Conservation (phyloP, 2,888 invertebrate species). For the Eilema griseolum region DNA sequence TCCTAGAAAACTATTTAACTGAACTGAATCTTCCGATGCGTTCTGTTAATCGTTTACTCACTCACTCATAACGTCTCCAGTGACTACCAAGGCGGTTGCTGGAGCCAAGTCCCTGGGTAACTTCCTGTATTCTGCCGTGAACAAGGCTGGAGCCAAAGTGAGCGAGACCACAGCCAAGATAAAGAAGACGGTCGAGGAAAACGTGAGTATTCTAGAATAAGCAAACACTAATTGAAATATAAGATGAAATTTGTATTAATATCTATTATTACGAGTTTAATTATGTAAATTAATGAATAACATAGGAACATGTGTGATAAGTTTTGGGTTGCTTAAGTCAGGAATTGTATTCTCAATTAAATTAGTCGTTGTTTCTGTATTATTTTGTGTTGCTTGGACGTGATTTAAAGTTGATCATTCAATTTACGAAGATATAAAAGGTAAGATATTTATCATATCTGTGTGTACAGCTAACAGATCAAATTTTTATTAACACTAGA, state of each 20-base stretch:
- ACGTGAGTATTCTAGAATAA: conserved; percentile 89
- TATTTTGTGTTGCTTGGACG: too few species aligned
- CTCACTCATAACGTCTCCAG: conserved; percentile 72
- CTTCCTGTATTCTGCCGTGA: conserved; percentile 97
- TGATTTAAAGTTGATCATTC: too few species aligned
- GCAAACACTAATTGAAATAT: neutral
- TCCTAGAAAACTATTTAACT: neutral
- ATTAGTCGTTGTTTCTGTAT: too few species aligned
- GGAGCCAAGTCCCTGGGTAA: conserved; percentile 96
- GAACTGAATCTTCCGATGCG: neutral
- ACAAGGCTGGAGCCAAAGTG: conserved; percentile 97
- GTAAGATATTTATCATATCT: neutral
- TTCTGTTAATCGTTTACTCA: neutral
- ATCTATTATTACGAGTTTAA: neutral
- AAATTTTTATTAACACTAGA: too few species aligned
- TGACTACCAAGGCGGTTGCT: conserved; percentile 95
- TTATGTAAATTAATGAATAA: neutral
- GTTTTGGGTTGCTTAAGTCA: neutral
- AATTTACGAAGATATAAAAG: too few species aligned
- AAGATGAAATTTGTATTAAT: neutral
- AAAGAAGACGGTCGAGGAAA: conserved; percentile 98
- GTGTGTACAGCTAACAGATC: neutral
- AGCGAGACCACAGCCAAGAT: conserved; percentile 96
- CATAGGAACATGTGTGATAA: neutral
- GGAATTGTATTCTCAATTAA: too few species aligned